phyloP scores from a whole-genome alignment of 2,113 vertebrate species.

The Cynocephalus volans region DNA sequence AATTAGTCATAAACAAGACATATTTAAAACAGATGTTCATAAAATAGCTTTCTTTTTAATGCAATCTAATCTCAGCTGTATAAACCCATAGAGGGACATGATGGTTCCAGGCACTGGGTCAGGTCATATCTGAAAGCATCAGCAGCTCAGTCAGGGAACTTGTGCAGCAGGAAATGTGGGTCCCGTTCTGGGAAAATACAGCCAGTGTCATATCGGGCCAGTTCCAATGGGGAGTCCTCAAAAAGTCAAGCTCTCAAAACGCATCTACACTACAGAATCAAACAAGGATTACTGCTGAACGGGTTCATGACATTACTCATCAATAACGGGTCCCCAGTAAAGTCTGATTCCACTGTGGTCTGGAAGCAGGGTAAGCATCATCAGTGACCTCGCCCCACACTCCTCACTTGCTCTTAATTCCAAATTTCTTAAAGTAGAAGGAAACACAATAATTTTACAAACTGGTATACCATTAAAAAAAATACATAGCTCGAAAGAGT shows the following conservation, averaged over 20 bases:
- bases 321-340: neutral
- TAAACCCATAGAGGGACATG: neutral
- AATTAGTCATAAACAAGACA: conserved; percentile 27
- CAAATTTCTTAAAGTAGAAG: conserved; percentile 17
- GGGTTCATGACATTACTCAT: neutral
- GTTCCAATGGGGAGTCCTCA: neutral
- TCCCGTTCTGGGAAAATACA: neutral
- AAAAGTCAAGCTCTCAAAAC: neutral
- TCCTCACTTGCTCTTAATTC: neutral
- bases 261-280: neutral
- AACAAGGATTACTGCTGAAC: neutral
- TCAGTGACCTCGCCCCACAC: neutral
- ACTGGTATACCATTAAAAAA: neutral
- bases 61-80: neutral
- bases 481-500: neutral
- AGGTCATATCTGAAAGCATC: neutral
- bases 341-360: neutral
- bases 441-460: conserved; percentile 12
- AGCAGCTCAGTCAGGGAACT: neutral
- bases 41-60: neutral
- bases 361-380: neutral
- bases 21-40: conserved; percentile 68
- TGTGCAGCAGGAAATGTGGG: neutral
- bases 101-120: neutral
- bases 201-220: neutral